Conservation (phyloP, 2,888 invertebrate species). For the Entomobrya multifasciata region DNA sequence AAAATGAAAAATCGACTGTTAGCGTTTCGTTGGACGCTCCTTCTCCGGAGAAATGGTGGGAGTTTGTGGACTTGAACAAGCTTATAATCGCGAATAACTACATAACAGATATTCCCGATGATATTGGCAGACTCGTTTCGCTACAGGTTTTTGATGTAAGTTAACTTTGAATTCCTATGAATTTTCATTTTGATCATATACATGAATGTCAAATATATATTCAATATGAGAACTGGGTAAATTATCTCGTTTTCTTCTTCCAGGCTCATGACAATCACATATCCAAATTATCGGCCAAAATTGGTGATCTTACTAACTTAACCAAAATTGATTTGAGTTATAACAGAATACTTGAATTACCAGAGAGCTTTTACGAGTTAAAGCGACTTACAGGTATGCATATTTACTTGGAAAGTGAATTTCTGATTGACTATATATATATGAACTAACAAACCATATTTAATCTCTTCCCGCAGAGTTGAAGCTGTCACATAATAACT, state of each 20-base stretch:
- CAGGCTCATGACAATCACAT: slow-evolving; percentile 93
- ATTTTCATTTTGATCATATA: not conserved
- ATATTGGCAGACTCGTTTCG: slow-evolving; percentile 86
- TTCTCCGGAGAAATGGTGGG: slow-evolving; percentile 79
- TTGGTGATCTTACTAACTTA: slow-evolving; percentile 87
- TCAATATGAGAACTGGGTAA: too few relatives aligned
- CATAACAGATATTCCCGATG: slow-evolving; percentile 85
- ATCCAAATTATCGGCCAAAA: slow-evolving; percentile 86
- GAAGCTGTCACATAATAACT: slow-evolving; percentile 88
- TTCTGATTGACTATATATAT: too few relatives aligned
- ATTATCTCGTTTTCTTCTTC: not conserved
- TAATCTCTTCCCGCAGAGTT: too few relatives aligned
- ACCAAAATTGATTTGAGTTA: slow-evolving; percentile 88
- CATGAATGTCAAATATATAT: too few relatives aligned
- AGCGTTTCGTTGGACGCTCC: slow-evolving; percentile 78
- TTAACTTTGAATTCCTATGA: too few relatives aligned
- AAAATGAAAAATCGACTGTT: slow-evolving; percentile 76
- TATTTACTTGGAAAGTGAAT: too few relatives aligned
- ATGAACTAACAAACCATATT: too few relatives aligned
- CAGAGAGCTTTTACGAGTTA: slow-evolving; percentile 86
- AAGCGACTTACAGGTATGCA: slow-evolving; percentile 87
- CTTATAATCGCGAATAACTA: slow-evolving; percentile 83
- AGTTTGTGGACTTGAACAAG: slow-evolving; percentile 79
- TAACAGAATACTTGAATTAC: slow-evolving; percentile 86
- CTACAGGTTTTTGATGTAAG: slow-evolving; percentile 87